Base-by-base conservation (phyloP, 2,888 invertebrate species). In the Brenthis daphne region DNA sequence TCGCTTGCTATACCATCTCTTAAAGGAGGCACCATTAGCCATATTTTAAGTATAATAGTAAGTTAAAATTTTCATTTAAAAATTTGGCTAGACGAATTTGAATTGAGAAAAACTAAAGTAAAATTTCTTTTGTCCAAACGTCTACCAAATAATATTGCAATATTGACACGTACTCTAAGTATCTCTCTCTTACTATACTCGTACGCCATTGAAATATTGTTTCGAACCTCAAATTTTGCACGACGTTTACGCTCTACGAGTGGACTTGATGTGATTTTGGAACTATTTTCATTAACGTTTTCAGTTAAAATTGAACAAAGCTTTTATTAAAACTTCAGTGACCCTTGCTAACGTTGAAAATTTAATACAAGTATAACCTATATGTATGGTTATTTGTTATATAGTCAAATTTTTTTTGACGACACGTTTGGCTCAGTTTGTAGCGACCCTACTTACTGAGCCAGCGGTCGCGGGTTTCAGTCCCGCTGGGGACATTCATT, bases 271-370 rank as follows among this genome's bases (percentile, higher is more conserved):
- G 43, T 54, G 37, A 33, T 63, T 29, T 48, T 43, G 37, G 37
- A 60, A 43, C 53, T 63, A 53, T 63, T 63, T 63, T 63, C 37
- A 54, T 63, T 63, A 53, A 13, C 37, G 53, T 63, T 53, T 53
- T 51, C 16, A 51, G n/a, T 61, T 61, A 12, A 63, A 63, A 53
- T 53, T 37, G 37, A 63, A 33, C 33, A 37, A 60, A 8, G 11
- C 5, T 3, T 63, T 53, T 53, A 63, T 33, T 53, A 53, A 53
- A 63, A 53, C 33, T 29, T 11, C 3, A 14, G 8, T 37, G 11
- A 14, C 12, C 61, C 13, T 51, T 53, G 51, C 37, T 20, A 4
- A 11, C n/a, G 12, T 29, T 14, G 29, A 6, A 29, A 60, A 29
- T 60, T 50, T 47, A 47, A 58, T 48, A 47, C 47, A 14, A 16